These are phyloP conservation scores for Stylophora pistillata DNA, from an alignment of 64 coral and sea anemone species.

Conservation along the genomic window DNA sequence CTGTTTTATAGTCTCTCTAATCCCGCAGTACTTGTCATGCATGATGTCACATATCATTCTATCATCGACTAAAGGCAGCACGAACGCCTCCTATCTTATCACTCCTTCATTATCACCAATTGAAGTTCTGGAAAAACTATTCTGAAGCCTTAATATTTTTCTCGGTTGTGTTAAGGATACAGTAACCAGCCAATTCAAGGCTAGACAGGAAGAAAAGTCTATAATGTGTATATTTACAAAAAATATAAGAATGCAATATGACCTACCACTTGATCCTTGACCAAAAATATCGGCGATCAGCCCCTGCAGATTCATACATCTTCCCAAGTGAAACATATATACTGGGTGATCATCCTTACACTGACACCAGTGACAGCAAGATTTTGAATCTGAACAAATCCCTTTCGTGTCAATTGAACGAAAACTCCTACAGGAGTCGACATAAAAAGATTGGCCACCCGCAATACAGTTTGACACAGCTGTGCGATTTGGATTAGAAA, in stretches of 20 bases:
- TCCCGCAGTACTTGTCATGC: no score
- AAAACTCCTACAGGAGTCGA: background rate
- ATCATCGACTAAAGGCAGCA: no score
- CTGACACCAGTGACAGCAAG: background rate
- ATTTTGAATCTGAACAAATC: background rate
- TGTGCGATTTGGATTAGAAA: conserved; percentile 19
- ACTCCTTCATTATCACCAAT: no score
- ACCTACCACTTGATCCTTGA: conserved; percentile 30
- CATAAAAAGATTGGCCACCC: background rate
- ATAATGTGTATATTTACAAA: background rate
- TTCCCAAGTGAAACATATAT: background rate
- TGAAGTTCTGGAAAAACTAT: no score
- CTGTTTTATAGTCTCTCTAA: no score
- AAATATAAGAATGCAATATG: background rate
- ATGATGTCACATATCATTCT: no score
- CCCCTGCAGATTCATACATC: conserved; percentile 3
- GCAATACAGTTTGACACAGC: conserved; percentile 7
- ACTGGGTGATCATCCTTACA: background rate
- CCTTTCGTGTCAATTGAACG: background rate
- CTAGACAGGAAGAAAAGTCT: background rate
- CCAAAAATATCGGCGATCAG: conserved; percentile 32
- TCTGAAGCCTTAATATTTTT: no score
- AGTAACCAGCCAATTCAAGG: no score
- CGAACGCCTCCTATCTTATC: no score
- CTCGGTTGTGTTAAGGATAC: no score